Evolutionary conservation across 92 coral and sea anemone genomes (phyloP), one percentile per base, ranked within the genome.

Genomic region (Heliopora coerulea): DNA sequence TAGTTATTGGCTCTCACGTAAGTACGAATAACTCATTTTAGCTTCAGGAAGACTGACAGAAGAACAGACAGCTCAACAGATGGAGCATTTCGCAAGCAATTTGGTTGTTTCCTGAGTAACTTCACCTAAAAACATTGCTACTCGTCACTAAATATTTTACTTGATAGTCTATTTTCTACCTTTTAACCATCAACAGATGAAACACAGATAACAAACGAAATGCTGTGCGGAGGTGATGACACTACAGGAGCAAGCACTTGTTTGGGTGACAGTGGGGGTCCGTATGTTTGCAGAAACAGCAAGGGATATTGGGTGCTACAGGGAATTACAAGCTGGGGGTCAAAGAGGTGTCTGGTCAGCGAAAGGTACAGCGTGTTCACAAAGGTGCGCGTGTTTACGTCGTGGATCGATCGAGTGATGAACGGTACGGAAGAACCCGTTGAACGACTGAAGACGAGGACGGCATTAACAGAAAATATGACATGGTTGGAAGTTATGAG

Each of bases 301-400:
- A 20, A 44, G 37, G 74, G 74, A 27, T 67, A 67, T 28, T 67
- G 74, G 74, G 74, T 67, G 59, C 26, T 67, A 42, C 74, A 67
- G n/a, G 74, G 74, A 41, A 67, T 67, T 59, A 67, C 74, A 14
- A 67, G 74, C 54, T 67, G 74, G 74, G 74, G 74, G 14, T 46
- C 74, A 8, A 23, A 37, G 59, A 20, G 39, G 24, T 67, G 74
- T 23, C 74, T 20, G 2, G 58, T 67, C n/a, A 67, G 74, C 12
- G 58, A 46, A 12, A 25, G 74, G 26, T 67, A 67, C 59, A 67
- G 74, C 41, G 74, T 67, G 40, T 67, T 67, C 20, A 25, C 32
- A 11, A 67, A 67, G 59, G 73, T 66, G 19, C 37, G 18, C 1
- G 27, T 66, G 73, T 66, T 25, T 10, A 66, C 73, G 19, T 14